phyloP scores from a whole-genome alignment of 2,888 invertebrate genomes.

The Neria commutata region DNA sequence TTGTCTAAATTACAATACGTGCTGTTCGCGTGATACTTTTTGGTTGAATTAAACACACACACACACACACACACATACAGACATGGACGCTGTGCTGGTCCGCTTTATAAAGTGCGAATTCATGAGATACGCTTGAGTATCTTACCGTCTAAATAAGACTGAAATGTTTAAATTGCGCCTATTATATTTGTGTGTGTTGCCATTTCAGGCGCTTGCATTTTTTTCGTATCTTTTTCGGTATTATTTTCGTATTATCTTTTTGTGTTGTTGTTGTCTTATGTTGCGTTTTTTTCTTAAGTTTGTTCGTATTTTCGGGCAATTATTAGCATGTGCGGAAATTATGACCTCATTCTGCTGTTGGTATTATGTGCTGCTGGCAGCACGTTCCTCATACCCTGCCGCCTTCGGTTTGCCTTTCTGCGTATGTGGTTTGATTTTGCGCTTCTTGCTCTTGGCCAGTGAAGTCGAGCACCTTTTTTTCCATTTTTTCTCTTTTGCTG shows the following conservation, averaged over 20 bases:
- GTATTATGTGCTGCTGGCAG: no score
- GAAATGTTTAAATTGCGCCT: constrained; percentile 11
- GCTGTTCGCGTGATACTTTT: not conserved
- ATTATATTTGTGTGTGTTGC: constrained; percentile 6
- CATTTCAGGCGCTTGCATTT: no score
- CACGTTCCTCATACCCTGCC: no score
- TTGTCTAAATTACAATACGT: not conserved
- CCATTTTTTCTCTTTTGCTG: no score
- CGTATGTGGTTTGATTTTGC: no score
- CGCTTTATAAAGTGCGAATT: not conserved
- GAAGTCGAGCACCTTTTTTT: no score
- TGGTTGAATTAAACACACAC: no score
- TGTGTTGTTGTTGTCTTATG: constrained; percentile 10
- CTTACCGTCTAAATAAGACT: not conserved
- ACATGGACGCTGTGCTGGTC: not conserved
- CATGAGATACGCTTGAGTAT: not conserved
- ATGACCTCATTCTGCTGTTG: constrained; percentile 26
- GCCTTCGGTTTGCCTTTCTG: no score
- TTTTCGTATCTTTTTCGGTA: constrained; percentile 4
- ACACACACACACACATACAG: not conserved
- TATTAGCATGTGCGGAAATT: constrained; percentile 25
- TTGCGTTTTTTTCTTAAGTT: constrained; percentile 2
- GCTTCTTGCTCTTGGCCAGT: no score
- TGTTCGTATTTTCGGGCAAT: constrained; percentile 11
- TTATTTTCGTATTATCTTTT: not conserved